Conservation (phyloP, 2,888 invertebrate species). For the Melipona bicolor region DNA sequence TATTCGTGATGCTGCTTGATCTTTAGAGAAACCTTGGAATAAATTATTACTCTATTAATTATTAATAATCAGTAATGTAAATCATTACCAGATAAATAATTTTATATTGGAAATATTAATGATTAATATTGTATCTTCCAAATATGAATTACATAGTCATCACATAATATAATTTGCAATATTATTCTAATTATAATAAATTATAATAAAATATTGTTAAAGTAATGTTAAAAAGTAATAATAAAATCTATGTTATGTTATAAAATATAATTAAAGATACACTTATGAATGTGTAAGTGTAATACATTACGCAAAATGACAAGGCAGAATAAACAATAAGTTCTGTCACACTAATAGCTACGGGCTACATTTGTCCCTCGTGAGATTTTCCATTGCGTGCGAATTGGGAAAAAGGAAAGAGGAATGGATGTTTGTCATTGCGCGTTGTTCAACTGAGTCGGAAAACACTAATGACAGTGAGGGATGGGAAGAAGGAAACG, state of each 20-base stretch:
- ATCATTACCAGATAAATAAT: neutral
- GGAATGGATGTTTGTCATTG: slow-evolving; percentile 17
- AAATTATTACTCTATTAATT: too few species aligned
- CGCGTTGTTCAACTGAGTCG: slow-evolving; percentile 9
- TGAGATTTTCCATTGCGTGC: neutral
- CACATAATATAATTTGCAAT: neutral
- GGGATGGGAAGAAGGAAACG: slow-evolving; percentile 45
- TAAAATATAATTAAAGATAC: too few species aligned
- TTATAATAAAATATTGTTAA: too few species aligned
- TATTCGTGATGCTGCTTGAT: neutral
- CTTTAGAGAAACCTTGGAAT: neutral
- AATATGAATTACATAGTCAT: neutral
- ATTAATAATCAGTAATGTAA: neutral
- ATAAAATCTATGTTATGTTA: too few species aligned
- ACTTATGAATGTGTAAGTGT: neutral
- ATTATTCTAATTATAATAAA: too few species aligned
- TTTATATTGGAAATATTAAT: too few species aligned
- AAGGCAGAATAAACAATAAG: neutral
- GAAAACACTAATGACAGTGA: slow-evolving; percentile 33
- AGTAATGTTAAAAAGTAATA: too few species aligned
- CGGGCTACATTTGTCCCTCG: neutral
- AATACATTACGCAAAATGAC: neutral
- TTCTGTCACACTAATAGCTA: too few species aligned
- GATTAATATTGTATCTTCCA: neutral
- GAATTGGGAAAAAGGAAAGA: neutral